phyloP scores from a whole-genome alignment of 2,797 vertebrate species.

The Setipinna tenuifilis region DNA sequence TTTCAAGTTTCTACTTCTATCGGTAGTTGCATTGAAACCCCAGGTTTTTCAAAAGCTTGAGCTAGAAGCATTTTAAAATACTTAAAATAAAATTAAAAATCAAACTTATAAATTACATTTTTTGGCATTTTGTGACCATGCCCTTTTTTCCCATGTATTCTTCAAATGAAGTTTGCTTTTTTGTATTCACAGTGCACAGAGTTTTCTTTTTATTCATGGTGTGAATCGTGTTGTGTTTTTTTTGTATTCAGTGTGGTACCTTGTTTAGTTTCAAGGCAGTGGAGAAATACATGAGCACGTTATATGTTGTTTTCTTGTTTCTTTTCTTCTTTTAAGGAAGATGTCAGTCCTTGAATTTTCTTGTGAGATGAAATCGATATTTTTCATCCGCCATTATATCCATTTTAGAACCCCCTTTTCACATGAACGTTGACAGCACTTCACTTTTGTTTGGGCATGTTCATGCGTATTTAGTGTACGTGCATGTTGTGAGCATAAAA shows the following conservation, averaged over 20 bases:
- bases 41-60: slow-evolving; percentile 29
- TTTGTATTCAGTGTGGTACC: background rate
- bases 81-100: too few relatives aligned
- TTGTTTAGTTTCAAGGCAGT: background rate
- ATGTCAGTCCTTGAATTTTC: background rate
- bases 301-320: background rate
- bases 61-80: too few relatives aligned
- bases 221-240: background rate
- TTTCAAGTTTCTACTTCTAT: too few relatives aligned
- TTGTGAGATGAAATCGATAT: background rate
- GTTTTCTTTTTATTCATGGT: background rate
- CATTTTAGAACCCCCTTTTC: background rate
- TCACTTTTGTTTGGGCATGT: background rate
- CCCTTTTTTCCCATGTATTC: too few relatives aligned
- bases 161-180: background rate
- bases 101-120: too few relatives aligned
- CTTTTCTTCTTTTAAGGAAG: background rate
- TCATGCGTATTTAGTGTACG: background rate
- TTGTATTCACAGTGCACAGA: background rate
- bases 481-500: background rate
- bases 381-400: background rate
- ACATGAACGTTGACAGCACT: background rate
- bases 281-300: background rate
- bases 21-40: slow-evolving; percentile 51
- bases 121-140: too few relatives aligned